Evolutionary conservation across 2,113 vertebrate genomes (phyloP).

Genomic region (Spea multiplicata): DNA sequence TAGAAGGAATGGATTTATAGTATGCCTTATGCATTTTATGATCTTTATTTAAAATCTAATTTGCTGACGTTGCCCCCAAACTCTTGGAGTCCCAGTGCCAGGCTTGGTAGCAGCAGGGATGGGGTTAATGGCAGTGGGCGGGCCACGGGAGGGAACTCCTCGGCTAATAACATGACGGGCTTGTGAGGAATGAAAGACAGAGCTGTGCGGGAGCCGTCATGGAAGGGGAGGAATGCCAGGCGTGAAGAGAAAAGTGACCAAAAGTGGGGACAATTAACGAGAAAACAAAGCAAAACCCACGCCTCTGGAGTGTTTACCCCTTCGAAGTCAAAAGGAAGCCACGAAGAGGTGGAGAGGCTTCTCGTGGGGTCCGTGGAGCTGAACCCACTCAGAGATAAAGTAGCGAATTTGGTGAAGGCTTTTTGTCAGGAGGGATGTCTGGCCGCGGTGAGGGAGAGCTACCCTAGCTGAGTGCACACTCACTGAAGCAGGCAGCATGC

Average conservation of each 20-base stretch:
- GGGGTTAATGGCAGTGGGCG: not conserved
- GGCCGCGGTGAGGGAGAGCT: constrained; percentile 15
- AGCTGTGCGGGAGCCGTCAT: constrained; percentile 74
- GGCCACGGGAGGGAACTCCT: not conserved
- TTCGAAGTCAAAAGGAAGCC: too few relatives aligned
- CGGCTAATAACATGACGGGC: constrained; percentile 61
- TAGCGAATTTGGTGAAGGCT: too few relatives aligned
- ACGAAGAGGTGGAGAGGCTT: too few relatives aligned
- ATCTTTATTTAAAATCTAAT: too few relatives aligned
- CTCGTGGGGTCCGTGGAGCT: not conserved
- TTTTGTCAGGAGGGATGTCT: too few relatives aligned
- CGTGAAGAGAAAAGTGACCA: constrained; percentile 31
- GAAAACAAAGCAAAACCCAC: too few relatives aligned
- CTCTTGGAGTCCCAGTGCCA: too few relatives aligned
- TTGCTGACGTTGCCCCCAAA: too few relatives aligned
- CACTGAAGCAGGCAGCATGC: constrained; percentile 57
- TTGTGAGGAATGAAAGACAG: constrained; percentile 72
- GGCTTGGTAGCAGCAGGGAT: not conserved
- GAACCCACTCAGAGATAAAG: too few relatives aligned
- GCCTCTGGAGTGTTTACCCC: not conserved
- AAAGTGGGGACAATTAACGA: too few relatives aligned
- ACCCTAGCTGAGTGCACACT: constrained; percentile 58
- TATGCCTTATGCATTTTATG: too few relatives aligned
- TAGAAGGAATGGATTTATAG: too few relatives aligned
- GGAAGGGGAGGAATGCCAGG: constrained; percentile 63